Conservation (phyloP, 2,888 invertebrate genomes). For the Yponomeuta cagnagella region DNA sequence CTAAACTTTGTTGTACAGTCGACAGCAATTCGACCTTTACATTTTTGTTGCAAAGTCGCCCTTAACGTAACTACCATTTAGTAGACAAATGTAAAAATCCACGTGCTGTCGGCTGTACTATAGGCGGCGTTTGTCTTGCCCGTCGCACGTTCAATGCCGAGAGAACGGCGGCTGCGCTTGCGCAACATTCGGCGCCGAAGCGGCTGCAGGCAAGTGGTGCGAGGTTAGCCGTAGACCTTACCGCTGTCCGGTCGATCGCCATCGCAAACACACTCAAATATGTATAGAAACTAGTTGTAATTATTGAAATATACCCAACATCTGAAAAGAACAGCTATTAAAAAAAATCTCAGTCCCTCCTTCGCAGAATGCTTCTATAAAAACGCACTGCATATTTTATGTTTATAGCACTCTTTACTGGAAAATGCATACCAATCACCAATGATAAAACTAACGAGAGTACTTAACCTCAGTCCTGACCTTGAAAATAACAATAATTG, state of each 20-base stretch:
- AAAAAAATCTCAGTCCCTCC: background rate
- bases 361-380: background rate
- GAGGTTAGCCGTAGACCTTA: slow-evolving; percentile 64
- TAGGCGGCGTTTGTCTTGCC: too few species aligned
- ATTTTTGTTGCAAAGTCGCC: too few species aligned
- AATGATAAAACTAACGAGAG: too few species aligned
- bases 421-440: too few species aligned
- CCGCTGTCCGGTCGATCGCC: slow-evolving; percentile 21
- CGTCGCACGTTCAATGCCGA: slow-evolving; percentile 57
- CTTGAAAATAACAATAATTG: too few species aligned
- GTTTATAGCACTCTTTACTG: too few species aligned
- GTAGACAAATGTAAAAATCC: too few species aligned
- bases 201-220: slow-evolving; percentile 53
- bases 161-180: slow-evolving; percentile 46
- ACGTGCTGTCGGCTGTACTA: too few species aligned
- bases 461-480: too few species aligned
- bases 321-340: background rate
- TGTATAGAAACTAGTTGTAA: slow-evolving; percentile 5
- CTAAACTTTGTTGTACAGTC: slow-evolving; percentile 10
- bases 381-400: too few species aligned
- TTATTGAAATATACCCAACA: background rate
- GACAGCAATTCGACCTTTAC: too few species aligned
- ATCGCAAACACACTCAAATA: slow-evolving; percentile 19
- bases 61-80: too few species aligned
- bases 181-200: slow-evolving; percentile 28